Base-by-base conservation (phyloP, 2,797 vertebrate genomes). In the Hypotaenidia philippensis region DNA sequence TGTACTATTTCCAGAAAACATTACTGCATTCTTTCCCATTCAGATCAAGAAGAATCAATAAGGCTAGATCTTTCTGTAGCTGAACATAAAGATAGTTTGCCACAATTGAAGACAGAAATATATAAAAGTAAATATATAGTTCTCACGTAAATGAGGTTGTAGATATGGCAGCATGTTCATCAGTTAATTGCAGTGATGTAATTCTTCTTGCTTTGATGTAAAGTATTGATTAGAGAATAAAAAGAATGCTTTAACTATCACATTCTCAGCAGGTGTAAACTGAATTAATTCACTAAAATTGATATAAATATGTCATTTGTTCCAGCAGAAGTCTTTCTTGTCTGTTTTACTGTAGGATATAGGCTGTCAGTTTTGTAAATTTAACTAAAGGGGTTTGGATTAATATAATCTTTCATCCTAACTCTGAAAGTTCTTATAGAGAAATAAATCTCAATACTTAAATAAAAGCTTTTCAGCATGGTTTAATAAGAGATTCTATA, bases 261-360 rank as follows among this genome's bases (percentile, higher is more conserved):
- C 52, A 85, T 68, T n/a, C 57, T 83, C 75, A 87, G 53, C 56
- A 89, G 31, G 31, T 44, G 26, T 57, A 61, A 89, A 74, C 34
- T 41, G 56, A 93, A 12, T 6, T 49, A 70, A 66, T 89, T 77
- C 1, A 61, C 0, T 68, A 36, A 66, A 80, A 77, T 90, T 23
- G 87, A 56, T 66, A 17, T 11, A 80, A 57, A 9, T 40, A 11
- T 34, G 29, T 55, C 10, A 44, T 78, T 92, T 66, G 59, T 82
- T 74, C 29, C 60, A 90, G 68, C 23, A 85, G 50, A 96, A 75
- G 44, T 38, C n/a, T 65, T 64, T 86, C 41, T 49, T 60, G 11
- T 70, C 61, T 94, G 76, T 47, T 85, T 94, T 75, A 61, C 68
- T 86, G 91, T 61, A 71, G 85, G 87, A 89, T 75, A 69, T 44